A percentile compares a stretch with the other conserved stretches of the same genome.
Conservation (phyloP, 2,797 vertebrate species). For the Smutsia temminckii region DNA sequence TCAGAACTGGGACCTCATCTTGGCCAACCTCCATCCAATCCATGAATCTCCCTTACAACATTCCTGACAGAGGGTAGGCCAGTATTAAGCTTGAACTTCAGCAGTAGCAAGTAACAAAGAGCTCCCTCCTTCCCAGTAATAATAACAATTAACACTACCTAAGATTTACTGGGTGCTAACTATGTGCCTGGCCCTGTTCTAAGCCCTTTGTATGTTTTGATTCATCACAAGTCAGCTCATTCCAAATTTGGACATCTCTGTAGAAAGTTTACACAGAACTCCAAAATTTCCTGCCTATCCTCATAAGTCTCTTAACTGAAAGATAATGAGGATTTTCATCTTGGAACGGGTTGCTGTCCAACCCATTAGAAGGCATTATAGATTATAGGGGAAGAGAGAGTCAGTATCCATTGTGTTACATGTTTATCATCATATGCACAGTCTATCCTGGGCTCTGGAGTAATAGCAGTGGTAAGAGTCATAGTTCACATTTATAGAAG, state of each 20-base stretch:
- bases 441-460: not conserved
- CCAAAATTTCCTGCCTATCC: not conserved
- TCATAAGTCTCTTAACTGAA: constrained; percentile 1
- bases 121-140: not conserved
- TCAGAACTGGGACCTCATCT: constrained; percentile 11
- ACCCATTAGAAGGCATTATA: not conserved
- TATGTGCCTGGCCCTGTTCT: not conserved
- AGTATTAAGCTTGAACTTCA: not conserved
- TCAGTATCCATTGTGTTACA: not conserved
- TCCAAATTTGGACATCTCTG: not conserved
- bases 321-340: not conserved
- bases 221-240: not conserved
- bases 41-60: not conserved
- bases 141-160: not conserved
- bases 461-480: not conserved
- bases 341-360: not conserved
- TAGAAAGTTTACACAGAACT: not conserved
- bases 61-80: not conserved
- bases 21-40: not conserved
- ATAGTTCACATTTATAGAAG: not conserved
- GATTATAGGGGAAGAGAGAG: not conserved
- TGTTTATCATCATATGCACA: not conserved
- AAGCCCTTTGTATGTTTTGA: not conserved
- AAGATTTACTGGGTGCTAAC: not conserved
- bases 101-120: not conserved